A percentile compares a stretch with the other conserved stretches of the same genome.
Conservation (phyloP, 2,113 vertebrate species). For the Odobenus rosmarus region DNA sequence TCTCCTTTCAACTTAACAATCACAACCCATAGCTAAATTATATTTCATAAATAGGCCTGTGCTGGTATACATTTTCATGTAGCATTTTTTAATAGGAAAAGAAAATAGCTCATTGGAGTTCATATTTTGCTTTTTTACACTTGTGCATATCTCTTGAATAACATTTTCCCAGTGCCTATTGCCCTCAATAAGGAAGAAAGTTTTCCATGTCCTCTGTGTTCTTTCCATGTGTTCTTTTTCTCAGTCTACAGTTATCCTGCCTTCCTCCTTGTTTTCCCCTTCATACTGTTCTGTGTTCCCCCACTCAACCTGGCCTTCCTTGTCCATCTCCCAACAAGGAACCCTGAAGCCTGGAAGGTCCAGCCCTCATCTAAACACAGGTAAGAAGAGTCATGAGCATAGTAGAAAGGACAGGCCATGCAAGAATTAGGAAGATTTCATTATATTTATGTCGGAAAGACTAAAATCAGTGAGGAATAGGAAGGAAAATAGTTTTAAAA, state of each 20-base stretch:
- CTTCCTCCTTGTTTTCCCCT: neutral
- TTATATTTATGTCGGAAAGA: neutral
- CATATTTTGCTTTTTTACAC: neutral
- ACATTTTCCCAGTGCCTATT: neutral
- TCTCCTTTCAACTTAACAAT: neutral
- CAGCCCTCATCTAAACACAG: neutral
- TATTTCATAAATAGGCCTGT: neutral
- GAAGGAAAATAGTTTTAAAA: neutral
- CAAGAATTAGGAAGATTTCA: neutral
- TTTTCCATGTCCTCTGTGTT: neutral
- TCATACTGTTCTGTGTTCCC: neutral
- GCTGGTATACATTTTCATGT: neutral
- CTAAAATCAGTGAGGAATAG: neutral
- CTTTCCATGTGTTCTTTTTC: neutral
- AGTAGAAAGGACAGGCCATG: neutral
- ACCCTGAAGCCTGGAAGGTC: neutral
- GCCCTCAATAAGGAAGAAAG: neutral
- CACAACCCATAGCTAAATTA: neutral
- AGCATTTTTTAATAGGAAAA: neutral
- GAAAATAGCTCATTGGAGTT: neutral
- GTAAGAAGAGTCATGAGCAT: neutral
- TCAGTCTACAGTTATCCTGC: neutral
- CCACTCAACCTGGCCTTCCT: neutral
- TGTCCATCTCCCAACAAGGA: neutral
- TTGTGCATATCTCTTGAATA: neutral